phyloP scores from a whole-genome alignment of 2,888 invertebrate species.

The Thymelicus acteon region DNA sequence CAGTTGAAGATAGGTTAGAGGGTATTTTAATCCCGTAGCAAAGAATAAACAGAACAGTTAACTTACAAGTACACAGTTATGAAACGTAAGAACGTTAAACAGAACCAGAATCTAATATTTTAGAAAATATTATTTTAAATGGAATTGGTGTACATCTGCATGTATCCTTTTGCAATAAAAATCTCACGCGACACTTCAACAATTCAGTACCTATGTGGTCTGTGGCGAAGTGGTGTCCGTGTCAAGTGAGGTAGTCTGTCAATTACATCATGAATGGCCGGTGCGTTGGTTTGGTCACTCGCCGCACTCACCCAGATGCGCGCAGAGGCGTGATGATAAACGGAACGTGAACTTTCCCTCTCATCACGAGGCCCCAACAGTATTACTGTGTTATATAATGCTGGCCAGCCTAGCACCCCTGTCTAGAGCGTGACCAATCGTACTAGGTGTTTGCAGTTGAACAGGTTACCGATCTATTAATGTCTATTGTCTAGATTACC shows the following conservation, averaged over 20 bases:
- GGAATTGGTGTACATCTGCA: too few species aligned
- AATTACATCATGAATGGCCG: slow-evolving; percentile 80
- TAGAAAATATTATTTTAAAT: too few species aligned
- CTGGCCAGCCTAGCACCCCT: slow-evolving; percentile 18
- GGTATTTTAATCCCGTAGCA: too few species aligned
- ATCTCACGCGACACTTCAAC: not conserved
- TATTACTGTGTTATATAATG: slow-evolving; percentile 60
- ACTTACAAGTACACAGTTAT: too few species aligned
- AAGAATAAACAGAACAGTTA: too few species aligned
- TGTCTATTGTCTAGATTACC: too few species aligned
- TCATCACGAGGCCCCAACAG: slow-evolving; percentile 74
- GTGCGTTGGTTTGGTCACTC: slow-evolving; percentile 77
- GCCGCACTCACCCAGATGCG: slow-evolving; percentile 81
- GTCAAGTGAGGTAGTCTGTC: slow-evolving; percentile 76
- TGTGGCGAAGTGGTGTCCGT: slow-evolving; percentile 47
- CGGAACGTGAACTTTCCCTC: slow-evolving; percentile 82
- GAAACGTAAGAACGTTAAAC: too few species aligned
- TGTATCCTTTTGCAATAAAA: too few species aligned
- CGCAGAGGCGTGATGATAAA: slow-evolving; percentile 77
- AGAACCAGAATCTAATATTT: too few species aligned
- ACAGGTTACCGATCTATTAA: too few species aligned
- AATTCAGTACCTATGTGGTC: not conserved
- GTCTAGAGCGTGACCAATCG: not conserved
- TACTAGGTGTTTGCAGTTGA: too few species aligned
- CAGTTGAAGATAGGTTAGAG: too few species aligned